Evolutionary conservation across 2,113 vertebrate genomes (phyloP), one percentile per base, ranked within the genome.

Genomic region (Maccullochella peelii): DNA sequence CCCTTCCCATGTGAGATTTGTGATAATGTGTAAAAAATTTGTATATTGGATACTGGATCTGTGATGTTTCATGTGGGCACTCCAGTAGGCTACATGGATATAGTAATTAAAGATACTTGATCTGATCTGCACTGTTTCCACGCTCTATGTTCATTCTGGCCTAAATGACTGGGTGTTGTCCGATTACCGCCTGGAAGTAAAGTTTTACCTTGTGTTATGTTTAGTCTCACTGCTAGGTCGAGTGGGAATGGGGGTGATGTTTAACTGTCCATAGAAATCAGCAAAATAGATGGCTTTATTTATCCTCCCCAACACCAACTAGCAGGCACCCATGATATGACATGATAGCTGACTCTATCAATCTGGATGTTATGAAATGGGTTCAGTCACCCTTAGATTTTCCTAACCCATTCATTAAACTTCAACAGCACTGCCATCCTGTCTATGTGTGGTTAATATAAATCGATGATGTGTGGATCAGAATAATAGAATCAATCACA

Each of bases 131-230:
- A 16, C 50, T 55, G 70, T 55, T 52, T 49, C 47, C 9, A 52
- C 36, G 25, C 30, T 54, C 12, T 27, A n/a, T 75, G 73, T 65
- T 85, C 61, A 50, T 12, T 58, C 40, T 23, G 70, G 54, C n/a
- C 20, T n/a, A 54, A 87, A 92, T 80, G 42, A 86, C 58, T 75
- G 89, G 87, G 87, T 88, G 85, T 87, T 79, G 83, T 9, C 83
- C 58, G 63, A 82, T 47, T 59, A 27, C 36, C 61, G 16, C 72
- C 38, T 75, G 33, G 57, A 62, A 80, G 68, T 80, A 0, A 40
- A 78, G 73, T 21, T 76, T 38, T 27, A 42, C 71, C 77, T 79
- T 47, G 10, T 61, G 62, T 73, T 20, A 2, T 90, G 87, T 89
- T 92, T 89, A 87, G 88, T 92, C 85, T 89, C 63, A 38, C 33